Evolutionary conservation across 2,113 vertebrate genomes (phyloP).

Genomic region (Oreocharis arfaki): DNA sequence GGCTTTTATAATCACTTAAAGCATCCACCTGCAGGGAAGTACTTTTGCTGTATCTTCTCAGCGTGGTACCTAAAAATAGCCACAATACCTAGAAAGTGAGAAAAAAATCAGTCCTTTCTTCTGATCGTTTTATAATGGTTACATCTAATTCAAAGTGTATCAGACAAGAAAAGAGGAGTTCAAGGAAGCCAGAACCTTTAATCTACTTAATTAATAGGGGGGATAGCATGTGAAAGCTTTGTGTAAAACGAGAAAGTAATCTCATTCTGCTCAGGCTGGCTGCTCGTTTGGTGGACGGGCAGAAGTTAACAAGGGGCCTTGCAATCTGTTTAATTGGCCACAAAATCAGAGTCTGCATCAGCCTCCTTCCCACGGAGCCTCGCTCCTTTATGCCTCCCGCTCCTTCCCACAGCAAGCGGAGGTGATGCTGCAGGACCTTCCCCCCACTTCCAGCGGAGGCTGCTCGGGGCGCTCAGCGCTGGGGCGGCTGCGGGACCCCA

Average conservation of each 20-base stretch:
- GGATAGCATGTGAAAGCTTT: background rate
- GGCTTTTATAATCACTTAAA: background rate
- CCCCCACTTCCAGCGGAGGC: accelerated
- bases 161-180: background rate
- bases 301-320: background rate
- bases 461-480: background rate
- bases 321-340: background rate
- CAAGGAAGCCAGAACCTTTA: conserved; percentile 16
- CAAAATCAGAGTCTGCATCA: background rate
- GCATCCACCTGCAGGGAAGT: background rate
- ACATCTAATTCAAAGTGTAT: conserved; percentile 10
- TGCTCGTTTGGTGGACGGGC: background rate
- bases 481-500: background rate
- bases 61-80: conserved; percentile 6
- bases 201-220: conserved; percentile 16
- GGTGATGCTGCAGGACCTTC: background rate
- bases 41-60: background rate
- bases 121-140: background rate
- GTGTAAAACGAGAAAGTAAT: background rate
- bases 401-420: accelerated
- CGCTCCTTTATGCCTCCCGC: background rate
- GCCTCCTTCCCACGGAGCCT: accelerated
- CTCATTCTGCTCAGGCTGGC: background rate
- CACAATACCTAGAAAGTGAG: background rate
- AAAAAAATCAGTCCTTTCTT: background rate